A percentile compares a stretch with the other conserved stretches of the same genome.
phyloP scores from a whole-genome alignment of 2,888 invertebrate genomes.

The Hypolimnas misippus region DNA sequence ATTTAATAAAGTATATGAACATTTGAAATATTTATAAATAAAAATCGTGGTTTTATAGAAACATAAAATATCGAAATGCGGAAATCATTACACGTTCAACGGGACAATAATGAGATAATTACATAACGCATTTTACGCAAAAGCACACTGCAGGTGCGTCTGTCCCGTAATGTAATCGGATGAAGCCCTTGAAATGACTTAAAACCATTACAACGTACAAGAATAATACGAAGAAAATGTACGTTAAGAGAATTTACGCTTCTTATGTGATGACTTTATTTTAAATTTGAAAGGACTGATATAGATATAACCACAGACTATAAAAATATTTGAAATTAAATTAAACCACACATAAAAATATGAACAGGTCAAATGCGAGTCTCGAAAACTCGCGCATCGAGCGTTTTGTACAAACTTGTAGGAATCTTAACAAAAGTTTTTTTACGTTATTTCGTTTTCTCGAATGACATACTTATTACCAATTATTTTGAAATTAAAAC shows the following conservation, averaged over 20 bases:
- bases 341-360: too few relatives aligned
- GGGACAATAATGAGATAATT: conserved; percentile 15
- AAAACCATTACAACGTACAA: conserved; percentile 48
- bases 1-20: too few relatives aligned
- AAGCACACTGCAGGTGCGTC: conserved; percentile 40
- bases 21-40: too few relatives aligned
- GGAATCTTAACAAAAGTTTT: too few relatives aligned
- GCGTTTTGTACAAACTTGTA: too few relatives aligned
- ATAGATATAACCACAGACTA: background rate
- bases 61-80: background rate
- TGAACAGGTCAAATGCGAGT: too few relatives aligned
- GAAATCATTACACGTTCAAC: background rate
- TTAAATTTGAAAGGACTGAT: background rate
- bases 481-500: too few relatives aligned
- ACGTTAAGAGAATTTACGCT: conserved; percentile 20
- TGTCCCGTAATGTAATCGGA: conserved; percentile 51
- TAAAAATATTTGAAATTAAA: too few relatives aligned
- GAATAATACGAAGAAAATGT: conserved; percentile 31
- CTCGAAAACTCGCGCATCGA: too few relatives aligned
- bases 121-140: conserved; percentile 31
- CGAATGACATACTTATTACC: too few relatives aligned
- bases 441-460: too few relatives aligned
- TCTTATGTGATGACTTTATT: background rate
- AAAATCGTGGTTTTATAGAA: too few relatives aligned
- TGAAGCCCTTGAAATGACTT: conserved; percentile 59